Evolutionary conservation across 2,888 invertebrate species (phyloP), one percentile per base, ranked within the genome.

Genomic region (Dynastes maya): DNA sequence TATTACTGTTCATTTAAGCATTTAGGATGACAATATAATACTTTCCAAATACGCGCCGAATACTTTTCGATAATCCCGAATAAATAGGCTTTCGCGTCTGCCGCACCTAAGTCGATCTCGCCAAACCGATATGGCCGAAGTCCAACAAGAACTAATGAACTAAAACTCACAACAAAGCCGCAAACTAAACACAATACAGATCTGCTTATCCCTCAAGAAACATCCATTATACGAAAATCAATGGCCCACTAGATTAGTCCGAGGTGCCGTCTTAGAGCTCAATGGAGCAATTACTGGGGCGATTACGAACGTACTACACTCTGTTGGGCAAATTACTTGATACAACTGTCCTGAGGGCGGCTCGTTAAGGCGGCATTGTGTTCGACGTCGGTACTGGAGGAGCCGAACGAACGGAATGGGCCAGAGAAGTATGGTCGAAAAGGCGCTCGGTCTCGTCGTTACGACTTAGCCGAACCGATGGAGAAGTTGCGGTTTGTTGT

Each of bases 151-250:
- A 86, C 84, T 86, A 86, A 86, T 86, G 86, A 86, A 86, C 86
- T 86, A 85, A 85, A 86, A 87, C 86, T 85, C 83, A 82, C 72
- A 84, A 85, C 86, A 85, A 87, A 87, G 85, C 87, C 87, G 83
- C 87, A 86, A 87, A 87, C 87, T 87, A 87, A 86, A 87, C 86
- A 87, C 87, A 87, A 87, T 87, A 87, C 87, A 86, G 87, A 87
- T 87, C 87, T 87, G 86, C 86, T 86, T 86, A 87, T 86, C 86
- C 87, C 85, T 83, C 85, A 86, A 87, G 87, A 86, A 86, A 87
- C 87, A 86, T 87, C 85, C 86, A 87, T 88, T 88, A 87, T 87
- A 85, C 86, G 84, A 84, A 86, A 88, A 88, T 88, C 88, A 87
- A 88, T 88, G 87, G 86, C 84, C 87, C 86, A 84, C 86, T 84